Base-by-base conservation (phyloP, 2,888 invertebrate species). In the Drosophila borealis region DNA sequence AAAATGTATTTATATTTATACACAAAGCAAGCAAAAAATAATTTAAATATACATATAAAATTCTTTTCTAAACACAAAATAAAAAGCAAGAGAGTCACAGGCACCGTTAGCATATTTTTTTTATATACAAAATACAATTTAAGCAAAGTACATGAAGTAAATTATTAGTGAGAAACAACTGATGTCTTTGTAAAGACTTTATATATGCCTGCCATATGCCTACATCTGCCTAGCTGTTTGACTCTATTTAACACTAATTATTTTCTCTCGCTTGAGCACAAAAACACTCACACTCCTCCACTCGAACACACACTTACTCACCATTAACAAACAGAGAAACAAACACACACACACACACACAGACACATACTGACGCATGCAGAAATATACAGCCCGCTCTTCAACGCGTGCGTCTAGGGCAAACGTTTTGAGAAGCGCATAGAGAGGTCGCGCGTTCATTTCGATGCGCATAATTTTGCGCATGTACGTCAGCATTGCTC, bases 191-290 rank as follows among this genome's bases (percentile, higher is more conserved):
- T 70, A 83, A 83, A 83, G 83, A 84, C 88, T 83, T 88, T 88
- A 88, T 83, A 82, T 83, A 88, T 86, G 84, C 84, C 84, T 84
- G 84, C 84, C 84, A 84, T 84, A 84, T 86, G 84, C 84, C 84
- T 84, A 88, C 81, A 87, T 88, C 81, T 88, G 84, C 89, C 89
- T 87, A 83, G 80, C 86, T 88, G 87, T 86, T 86, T 78, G 75
- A 80, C 80, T 80, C 83, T 86, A 70, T 50, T 42, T 33, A 59
- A 70, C 62, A 80, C 57, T 41, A 64, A 56, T 41, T 74, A 48
- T 46, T 63, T 64, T 68, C 76, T 65, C 62, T 78, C 48, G 63
- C 73, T 78, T 80, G 50, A 63, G 72, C 77, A 72, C 51, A 54
- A 51, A 34, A 25, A 65, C 42, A 57, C n/a, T n/a, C 36, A 48